Evolutionary conservation across 2,888 invertebrate species (phyloP), one percentile per base, ranked within the genome.

Genomic region (Cephus rjabovi): DNA sequence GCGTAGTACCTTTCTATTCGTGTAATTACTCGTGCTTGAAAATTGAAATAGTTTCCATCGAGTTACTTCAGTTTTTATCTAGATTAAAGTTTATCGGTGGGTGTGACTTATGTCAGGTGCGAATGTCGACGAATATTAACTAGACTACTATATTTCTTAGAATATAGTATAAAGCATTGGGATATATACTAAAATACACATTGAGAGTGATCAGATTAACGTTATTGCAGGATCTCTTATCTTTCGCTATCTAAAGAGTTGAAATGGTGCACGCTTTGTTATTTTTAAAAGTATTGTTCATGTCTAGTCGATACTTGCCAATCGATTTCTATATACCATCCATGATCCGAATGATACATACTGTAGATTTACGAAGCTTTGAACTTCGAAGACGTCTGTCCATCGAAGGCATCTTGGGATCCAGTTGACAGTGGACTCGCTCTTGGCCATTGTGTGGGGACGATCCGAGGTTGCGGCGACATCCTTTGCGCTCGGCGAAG

Each of bases 1-100:
- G 75, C 80, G 77, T 75, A 81, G 79, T 83, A 81, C 71, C 78
- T 78, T 80, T 79, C 83, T 77, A 81, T 79, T 83, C 76, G 79
- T 77, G 75, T 81, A 78, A 73, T 77, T 84, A 79, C 78, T 85
- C 79, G 73, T 76, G 74, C 76, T 76, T 78, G 80, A 81, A 79
- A 84, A 79, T 76, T 78, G 80, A 79, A 79, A 77, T 76, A 76
- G 81, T 76, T 68, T 79, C 69, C 23, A 75, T 76, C 74, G 23
- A 23, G 56, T 56, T 56, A 56, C 56, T 9, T 56, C 56, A 56
- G 56, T 56, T 56, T 56, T 23, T 56, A 56, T 56, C 56, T 56
- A 56, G 56, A 56, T 56, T 56, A 56, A 56, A 56, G 56, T 23
- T 56, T 56, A 56, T 56, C 23, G 56, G 2, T 56, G 56, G 56